phyloP scores from a whole-genome alignment of 2,797 vertebrate species.

The Heliangelus exortis region DNA sequence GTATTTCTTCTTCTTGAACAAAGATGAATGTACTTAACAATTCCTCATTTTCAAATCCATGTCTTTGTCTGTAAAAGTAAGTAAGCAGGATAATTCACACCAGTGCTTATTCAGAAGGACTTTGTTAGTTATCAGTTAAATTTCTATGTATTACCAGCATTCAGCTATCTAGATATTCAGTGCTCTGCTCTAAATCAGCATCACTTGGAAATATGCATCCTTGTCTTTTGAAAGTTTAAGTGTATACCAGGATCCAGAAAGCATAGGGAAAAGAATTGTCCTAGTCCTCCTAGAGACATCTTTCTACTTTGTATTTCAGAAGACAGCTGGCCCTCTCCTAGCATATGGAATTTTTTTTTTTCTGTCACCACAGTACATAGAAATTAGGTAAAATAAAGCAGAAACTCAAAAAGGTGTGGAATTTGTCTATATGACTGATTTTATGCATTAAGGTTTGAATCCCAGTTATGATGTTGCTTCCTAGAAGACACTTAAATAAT shows the following conservation, averaged over 20 bases:
- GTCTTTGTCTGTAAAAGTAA: neutral
- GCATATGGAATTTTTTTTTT: neutral
- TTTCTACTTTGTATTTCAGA: neutral
- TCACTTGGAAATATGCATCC: accelerated
- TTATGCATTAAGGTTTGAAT: neutral
- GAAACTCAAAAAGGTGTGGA: neutral
- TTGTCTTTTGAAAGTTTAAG: neutral
- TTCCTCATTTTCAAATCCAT: accelerated
- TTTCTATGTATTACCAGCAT: neutral
- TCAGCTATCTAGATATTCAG: neutral
- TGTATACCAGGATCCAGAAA: neutral
- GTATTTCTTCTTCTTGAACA: neutral
- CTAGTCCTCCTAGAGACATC: neutral
- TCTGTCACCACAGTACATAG: neutral
- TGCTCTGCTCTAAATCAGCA: neutral
- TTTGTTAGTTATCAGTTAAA: neutral
- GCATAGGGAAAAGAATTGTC: neutral
- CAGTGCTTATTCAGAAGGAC: neutral
- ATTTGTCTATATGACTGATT: neutral
- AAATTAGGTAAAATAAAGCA: neutral
- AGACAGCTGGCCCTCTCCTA: neutral
- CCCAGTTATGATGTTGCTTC: neutral
- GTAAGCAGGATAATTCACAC: accelerated
- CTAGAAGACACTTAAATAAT: neutral
- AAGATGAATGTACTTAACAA: neutral